Evolutionary conservation across 2,888 invertebrate genomes (phyloP).

Genomic region (Onthophagus sagittarius): DNA sequence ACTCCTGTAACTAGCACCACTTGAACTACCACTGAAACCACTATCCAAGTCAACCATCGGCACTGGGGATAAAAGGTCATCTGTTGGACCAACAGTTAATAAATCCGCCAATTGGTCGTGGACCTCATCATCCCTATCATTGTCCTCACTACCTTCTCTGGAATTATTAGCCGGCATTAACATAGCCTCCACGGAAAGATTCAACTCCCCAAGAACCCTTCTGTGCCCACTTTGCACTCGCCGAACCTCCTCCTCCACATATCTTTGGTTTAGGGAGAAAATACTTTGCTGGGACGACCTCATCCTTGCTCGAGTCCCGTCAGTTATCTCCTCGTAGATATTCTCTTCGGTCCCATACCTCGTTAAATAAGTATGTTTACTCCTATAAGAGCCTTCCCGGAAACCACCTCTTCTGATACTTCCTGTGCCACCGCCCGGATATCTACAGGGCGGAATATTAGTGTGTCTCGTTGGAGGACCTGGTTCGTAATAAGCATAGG

Average conservation of each 20-base stretch:
- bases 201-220: slow-evolving; percentile 78
- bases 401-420: slow-evolving; percentile 44
- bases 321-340: slow-evolving; percentile 76
- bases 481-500: slow-evolving; percentile 79
- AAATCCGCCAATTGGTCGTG: slow-evolving; percentile 63
- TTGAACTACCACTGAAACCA: slow-evolving; percentile 79
- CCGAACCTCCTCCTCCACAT: slow-evolving; percentile 79
- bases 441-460: slow-evolving; percentile 56
- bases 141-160: slow-evolving; percentile 56
- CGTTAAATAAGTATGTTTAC: slow-evolving; percentile 44
- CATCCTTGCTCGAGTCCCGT: slow-evolving; percentile 48
- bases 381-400: slow-evolving; percentile 43
- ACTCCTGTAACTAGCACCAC: slow-evolving; percentile 69
- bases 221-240: slow-evolving; percentile 79
- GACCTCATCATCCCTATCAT: slow-evolving; percentile 59
- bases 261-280: slow-evolving; percentile 64
- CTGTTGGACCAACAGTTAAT: slow-evolving; percentile 65
- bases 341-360: slow-evolving; percentile 79
- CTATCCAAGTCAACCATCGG: slow-evolving; percentile 66
- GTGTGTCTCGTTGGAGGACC: slow-evolving; percentile 60
- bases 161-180: slow-evolving; percentile 72
- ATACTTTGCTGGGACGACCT: slow-evolving; percentile 47
- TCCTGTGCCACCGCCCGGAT: slow-evolving; percentile 42
- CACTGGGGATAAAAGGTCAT: slow-evolving; percentile 68
- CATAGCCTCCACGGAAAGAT: slow-evolving; percentile 84